Evolutionary conservation across 2,888 invertebrate genomes (phyloP).

Genomic region (Allygus modestus): DNA sequence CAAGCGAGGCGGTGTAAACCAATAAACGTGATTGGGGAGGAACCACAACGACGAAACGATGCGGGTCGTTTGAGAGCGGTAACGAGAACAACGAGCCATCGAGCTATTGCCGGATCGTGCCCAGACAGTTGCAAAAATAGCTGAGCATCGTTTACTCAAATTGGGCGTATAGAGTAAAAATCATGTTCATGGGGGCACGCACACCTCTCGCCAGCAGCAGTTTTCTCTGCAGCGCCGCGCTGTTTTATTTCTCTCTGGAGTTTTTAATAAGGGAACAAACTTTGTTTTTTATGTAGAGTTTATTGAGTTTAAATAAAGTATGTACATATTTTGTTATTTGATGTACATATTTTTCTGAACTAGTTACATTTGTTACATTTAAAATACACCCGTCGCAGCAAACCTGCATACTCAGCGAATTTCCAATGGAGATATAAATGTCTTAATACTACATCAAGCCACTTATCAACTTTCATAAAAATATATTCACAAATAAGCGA

Average conservation of each 20-base stretch:
- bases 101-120: background rate
- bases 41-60: slow-evolving; percentile 27
- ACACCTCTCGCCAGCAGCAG: slow-evolving; percentile 23
- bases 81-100: slow-evolving; percentile 45
- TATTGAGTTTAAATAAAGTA: no score
- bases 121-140: slow-evolving; percentile 35
- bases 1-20: background rate
- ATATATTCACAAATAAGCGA: no score
- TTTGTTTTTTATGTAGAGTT: no score
- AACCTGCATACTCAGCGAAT: no score
- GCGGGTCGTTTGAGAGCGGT: slow-evolving; percentile 18
- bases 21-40: slow-evolving; percentile 12
- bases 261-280: no score
- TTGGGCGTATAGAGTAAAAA: slow-evolving; percentile 57
- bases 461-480: no score
- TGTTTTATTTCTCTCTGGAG: background rate
- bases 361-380: no score
- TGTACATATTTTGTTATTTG: no score
- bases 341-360: no score
- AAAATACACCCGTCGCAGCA: no score
- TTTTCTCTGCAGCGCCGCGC: background rate
- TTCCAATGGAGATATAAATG: no score
- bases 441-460: no score
- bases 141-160: slow-evolving; percentile 56
- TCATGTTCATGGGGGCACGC: slow-evolving; percentile 29